Evolutionary conservation across 2,113 vertebrate genomes (phyloP).

Genomic region (Tachysurus vachellii): DNA sequence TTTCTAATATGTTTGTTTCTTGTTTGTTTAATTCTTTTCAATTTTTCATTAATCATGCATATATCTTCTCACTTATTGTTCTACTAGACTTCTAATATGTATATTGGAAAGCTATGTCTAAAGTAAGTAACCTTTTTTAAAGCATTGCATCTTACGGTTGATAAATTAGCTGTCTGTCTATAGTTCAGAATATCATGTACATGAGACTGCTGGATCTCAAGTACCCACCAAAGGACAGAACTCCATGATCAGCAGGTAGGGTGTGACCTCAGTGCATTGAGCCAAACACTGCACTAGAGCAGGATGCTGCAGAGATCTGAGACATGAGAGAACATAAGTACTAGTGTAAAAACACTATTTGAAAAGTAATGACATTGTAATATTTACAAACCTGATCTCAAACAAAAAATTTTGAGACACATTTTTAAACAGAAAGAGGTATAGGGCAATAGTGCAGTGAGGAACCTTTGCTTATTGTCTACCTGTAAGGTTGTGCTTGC

Average conservation of each 20-base stretch:
- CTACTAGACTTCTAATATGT: not conserved
- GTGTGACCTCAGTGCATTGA: conserved; percentile 89
- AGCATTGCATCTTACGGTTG: not conserved
- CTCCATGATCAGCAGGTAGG: conserved; percentile 96
- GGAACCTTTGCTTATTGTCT: not conserved
- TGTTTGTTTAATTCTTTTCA: not conserved
- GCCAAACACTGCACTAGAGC: conserved; percentile 92
- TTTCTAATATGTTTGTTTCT: not conserved
- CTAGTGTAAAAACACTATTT: not conserved
- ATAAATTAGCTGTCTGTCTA: not conserved
- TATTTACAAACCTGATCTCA: not conserved
- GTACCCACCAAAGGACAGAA: conserved; percentile 92
- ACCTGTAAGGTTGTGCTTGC: conserved; percentile 90
- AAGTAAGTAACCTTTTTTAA: not conserved
- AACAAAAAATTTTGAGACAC: not conserved
- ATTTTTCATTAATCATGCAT: not conserved
- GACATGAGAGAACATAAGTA: not conserved
- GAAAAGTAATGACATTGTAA: not conserved
- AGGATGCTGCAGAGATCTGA: conserved; percentile 86
- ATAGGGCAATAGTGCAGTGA: not conserved
- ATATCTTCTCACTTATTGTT: not conserved
- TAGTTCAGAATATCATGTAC: not conserved
- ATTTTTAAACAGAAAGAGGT: not conserved
- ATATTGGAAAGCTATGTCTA: not conserved
- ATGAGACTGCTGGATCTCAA: not conserved